These are phyloP conservation scores for Sebastes minor DNA, from an alignment of 2,797 vertebrate species.

Conservation along the genomic window DNA sequence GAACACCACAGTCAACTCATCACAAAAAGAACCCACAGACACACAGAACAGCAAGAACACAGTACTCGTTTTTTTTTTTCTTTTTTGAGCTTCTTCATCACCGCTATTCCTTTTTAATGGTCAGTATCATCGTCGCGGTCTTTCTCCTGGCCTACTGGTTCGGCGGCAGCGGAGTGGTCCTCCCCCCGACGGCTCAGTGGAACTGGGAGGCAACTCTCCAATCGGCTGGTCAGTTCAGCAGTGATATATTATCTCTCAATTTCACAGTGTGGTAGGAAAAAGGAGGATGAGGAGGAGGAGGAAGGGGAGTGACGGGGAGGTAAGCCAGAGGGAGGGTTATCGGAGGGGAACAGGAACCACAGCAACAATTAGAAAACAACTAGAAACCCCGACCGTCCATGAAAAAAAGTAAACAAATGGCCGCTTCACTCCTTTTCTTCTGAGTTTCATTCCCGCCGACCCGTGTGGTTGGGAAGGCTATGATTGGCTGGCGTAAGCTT, in stretches of 20 bases:
- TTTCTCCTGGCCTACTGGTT: slow-evolving; percentile 65
- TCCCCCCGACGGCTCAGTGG: slow-evolving; percentile 66
- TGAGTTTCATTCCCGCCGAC: slow-evolving; percentile 70
- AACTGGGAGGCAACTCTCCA: slow-evolving; percentile 65
- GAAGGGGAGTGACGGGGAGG: slow-evolving; percentile 38
- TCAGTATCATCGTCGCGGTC: slow-evolving; percentile 56
- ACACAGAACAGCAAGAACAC: slow-evolving; percentile 86
- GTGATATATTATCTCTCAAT: slow-evolving; percentile 78
- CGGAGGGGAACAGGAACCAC: slow-evolving; percentile 71
- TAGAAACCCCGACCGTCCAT: slow-evolving; percentile 74
- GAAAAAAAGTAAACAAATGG: slow-evolving; percentile 73
- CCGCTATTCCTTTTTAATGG: slow-evolving; percentile 60
- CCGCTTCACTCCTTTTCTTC: slow-evolving; percentile 68
- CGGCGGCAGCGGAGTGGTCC: slow-evolving; percentile 49
- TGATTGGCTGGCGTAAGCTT: slow-evolving; percentile 69
- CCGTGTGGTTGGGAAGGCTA: slow-evolving; percentile 69
- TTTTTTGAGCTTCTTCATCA: slow-evolving; percentile 60
- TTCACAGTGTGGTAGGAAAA: slow-evolving; percentile 86
- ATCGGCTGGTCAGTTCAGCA: slow-evolving; percentile 74
- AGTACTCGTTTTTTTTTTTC: slow-evolving; percentile 66
- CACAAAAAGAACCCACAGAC: slow-evolving; percentile 86
- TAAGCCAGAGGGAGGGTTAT: slow-evolving; percentile 55
- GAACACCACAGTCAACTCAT: slow-evolving; percentile 85
- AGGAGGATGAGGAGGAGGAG: slow-evolving; percentile 53
- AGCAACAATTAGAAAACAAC: slow-evolving; percentile 79